These are phyloP conservation scores for Eulimnadia texana DNA, from an alignment of 1,140 invertebrate genomes.

Conservation along the genomic window DNA sequence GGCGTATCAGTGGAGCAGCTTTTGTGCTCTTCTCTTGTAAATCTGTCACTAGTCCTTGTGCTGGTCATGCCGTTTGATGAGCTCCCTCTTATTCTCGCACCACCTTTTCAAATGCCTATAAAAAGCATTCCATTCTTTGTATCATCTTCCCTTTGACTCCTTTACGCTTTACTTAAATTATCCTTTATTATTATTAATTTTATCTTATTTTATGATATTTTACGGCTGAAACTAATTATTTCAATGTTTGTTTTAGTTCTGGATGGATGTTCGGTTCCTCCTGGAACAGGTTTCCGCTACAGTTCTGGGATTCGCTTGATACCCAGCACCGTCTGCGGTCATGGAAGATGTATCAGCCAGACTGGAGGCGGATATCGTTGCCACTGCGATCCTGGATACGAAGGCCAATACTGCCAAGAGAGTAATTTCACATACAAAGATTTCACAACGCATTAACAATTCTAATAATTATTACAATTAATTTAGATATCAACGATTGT, in stretches of 20 bases:
- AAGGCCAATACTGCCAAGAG: slow-evolving; percentile 74
- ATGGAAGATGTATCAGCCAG: slow-evolving; percentile 55
- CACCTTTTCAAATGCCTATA: background rate
- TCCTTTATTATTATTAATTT: background rate
- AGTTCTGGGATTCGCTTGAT: slow-evolving; percentile 18
- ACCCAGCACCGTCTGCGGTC: slow-evolving; percentile 44
- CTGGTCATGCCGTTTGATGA: background rate
- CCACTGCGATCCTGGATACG: slow-evolving; percentile 70
- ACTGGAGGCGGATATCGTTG: slow-evolving; percentile 42
- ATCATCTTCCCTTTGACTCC: background rate
- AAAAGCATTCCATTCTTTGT: background rate
- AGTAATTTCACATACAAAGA: too few species aligned
- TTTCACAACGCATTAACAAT: too few species aligned
- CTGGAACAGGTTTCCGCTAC: slow-evolving; percentile 7
- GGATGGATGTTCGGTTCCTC: slow-evolving; percentile 35
- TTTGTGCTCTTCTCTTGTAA: background rate
- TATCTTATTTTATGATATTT: background rate
- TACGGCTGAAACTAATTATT: background rate
- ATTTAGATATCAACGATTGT: slow-evolving; percentile 26
- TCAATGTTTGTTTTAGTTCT: slow-evolving; percentile 26
- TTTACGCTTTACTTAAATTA: background rate
- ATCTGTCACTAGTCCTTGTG: background rate
- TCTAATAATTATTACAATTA: too few species aligned
- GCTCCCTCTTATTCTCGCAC: background rate
- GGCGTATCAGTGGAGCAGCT: background rate